These are phyloP conservation scores for Lasiurus borealis DNA, from an alignment of 2,113 vertebrate species.

Conservation along the genomic window DNA sequence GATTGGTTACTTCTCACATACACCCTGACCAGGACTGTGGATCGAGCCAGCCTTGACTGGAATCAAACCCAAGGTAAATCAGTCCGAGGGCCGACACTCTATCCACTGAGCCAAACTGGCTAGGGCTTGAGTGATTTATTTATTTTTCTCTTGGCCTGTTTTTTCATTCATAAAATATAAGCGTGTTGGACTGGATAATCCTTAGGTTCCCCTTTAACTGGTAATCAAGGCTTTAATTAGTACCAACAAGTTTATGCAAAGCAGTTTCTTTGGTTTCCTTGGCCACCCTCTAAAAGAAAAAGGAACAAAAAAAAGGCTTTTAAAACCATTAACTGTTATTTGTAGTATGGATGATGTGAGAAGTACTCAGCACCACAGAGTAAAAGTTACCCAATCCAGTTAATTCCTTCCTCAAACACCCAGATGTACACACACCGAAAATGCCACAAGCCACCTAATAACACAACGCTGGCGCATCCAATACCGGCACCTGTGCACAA, in stretches of 20 bases:
- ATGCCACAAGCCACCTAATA: background rate
- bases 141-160: constrained; percentile 54
- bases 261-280: constrained; percentile 53
- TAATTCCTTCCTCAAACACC: background rate
- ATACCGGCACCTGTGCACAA: constrained; percentile 13
- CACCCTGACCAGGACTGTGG: no score
- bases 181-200: background rate
- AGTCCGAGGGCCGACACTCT: no score
- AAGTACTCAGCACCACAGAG: constrained; percentile 2
- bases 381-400: constrained; percentile 39
- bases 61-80: no score
- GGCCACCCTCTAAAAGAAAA: constrained; percentile 32
- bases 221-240: constrained; percentile 40
- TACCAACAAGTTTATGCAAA: constrained; percentile 23
- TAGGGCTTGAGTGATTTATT: no score
- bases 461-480: background rate
- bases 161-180: constrained; percentile 55
- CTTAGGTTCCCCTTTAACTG: background rate
- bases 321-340: background rate
- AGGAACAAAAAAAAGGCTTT: background rate
- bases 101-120: no score
- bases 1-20: no score
- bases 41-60: no score
- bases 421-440: background rate
- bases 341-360: background rate